phyloP scores from a whole-genome alignment of 2,888 invertebrate genomes.

The Sympetrum striolatum region DNA sequence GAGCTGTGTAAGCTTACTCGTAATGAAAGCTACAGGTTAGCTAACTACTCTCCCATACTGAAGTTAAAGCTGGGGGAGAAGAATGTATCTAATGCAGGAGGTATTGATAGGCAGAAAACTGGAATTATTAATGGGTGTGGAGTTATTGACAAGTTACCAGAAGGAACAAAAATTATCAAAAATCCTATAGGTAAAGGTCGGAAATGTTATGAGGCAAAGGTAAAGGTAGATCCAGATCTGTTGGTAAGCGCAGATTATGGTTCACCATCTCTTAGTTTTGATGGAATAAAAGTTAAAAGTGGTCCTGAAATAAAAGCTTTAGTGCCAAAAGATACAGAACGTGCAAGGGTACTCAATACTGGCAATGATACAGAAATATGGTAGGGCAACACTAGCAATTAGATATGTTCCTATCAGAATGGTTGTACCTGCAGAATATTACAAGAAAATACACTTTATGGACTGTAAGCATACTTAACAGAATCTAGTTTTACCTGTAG shows the following conservation, averaged over 20 bases:
- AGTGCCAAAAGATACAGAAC: slow-evolving; percentile 68
- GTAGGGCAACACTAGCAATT: slow-evolving; percentile 59
- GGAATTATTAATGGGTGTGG: slow-evolving; percentile 6
- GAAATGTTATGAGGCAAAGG: slow-evolving; percentile 58
- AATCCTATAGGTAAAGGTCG: slow-evolving; percentile 55
- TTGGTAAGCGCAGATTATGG: slow-evolving; percentile 16
- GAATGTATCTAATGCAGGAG: slow-evolving; percentile 44
- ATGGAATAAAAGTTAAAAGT: slow-evolving; percentile 69
- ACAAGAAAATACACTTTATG: background rate
- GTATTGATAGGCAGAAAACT: background rate
- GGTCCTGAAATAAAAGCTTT: slow-evolving; percentile 62
- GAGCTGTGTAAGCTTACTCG: slow-evolving; percentile 69
- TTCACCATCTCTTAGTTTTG: slow-evolving; percentile 54
- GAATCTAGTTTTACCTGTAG: background rate
- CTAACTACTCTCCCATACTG: slow-evolving; percentile 74
- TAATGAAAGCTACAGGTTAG: slow-evolving; percentile 84
- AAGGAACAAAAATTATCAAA: slow-evolving; percentile 48
- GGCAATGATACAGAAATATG: slow-evolving; percentile 79
- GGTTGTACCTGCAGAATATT: background rate
- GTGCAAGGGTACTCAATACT: slow-evolving; percentile 70
- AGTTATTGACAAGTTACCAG: slow-evolving; percentile 2
- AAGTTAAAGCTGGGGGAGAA: slow-evolving; percentile 63
- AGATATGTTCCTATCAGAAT: background rate
- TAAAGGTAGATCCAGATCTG: slow-evolving; percentile 52
- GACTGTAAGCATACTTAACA: background rate